These are phyloP conservation scores for Formica aserva DNA, from an alignment of 2,888 invertebrate genomes.

Conservation along the genomic window DNA sequence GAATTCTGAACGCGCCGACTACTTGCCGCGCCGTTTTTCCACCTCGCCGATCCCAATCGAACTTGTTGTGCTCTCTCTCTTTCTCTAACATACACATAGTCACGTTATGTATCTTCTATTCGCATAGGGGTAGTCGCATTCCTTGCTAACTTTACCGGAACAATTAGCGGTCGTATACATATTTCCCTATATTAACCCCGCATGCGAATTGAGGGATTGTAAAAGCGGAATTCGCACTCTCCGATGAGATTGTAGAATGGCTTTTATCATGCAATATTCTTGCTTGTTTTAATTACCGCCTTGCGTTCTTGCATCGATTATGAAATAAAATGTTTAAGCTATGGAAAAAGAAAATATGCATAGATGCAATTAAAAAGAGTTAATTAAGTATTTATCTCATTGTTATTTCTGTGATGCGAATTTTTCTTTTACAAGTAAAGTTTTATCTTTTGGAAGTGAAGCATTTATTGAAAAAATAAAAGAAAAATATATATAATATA, in stretches of 20 bases:
- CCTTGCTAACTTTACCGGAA: conserved; percentile 22
- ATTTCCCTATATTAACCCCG: background rate
- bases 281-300: background rate
- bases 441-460: background rate
- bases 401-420: background rate
- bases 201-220: background rate
- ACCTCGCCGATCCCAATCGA: conserved; percentile 22
- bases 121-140: conserved; percentile 2
- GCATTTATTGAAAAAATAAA: background rate
- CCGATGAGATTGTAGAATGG: background rate
- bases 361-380: background rate
- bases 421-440: background rate
- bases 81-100: background rate
- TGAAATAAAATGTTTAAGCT: background rate
- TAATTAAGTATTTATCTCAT: background rate
- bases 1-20: conserved; percentile 64
- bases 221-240: conserved; percentile 4
- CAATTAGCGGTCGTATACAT: background rate
- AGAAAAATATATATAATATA: background rate
- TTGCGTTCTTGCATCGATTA: background rate
- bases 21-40: conserved; percentile 49
- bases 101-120: background rate
- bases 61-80: conserved; percentile 7
- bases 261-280: background rate
- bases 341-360: background rate